Conservation (phyloP, 2,888 invertebrate genomes). For the Sinhomidia bicolor region DNA sequence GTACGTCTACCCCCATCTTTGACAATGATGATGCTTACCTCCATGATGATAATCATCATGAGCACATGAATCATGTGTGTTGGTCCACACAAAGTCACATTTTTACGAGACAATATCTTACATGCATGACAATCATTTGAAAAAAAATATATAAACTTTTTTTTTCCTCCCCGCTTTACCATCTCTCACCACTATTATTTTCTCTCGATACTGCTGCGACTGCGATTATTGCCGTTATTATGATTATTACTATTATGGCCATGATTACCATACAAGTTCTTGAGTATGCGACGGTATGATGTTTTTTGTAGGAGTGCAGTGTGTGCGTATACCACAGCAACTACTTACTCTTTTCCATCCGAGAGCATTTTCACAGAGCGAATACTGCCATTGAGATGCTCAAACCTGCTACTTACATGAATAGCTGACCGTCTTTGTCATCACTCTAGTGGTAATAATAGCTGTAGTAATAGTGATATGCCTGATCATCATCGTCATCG, state of each 20-base stretch:
- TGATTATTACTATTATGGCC: slow-evolving; percentile 66
- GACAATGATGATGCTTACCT: not conserved
- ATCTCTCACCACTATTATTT: slow-evolving; percentile 53
- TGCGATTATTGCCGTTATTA: slow-evolving; percentile 71
- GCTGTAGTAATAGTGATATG: slow-evolving; percentile 62
- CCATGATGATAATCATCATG: not conserved
- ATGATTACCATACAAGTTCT: slow-evolving; percentile 68
- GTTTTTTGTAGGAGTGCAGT: not conserved
- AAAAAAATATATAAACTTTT: too few relatives aligned
- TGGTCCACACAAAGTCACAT: not conserved
- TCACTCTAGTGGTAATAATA: slow-evolving; percentile 59
- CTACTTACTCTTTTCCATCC: too few relatives aligned
- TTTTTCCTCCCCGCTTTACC: too few relatives aligned
- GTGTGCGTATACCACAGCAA: slow-evolving; percentile 27
- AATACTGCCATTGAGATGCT: slow-evolving; percentile 63
- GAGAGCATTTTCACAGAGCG: too few relatives aligned
- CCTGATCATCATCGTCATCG: slow-evolving; percentile 65
- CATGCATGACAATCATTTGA: slow-evolving; percentile 56
- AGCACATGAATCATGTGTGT: not conserved
- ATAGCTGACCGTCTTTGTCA: slow-evolving; percentile 57
- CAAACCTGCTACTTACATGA: slow-evolving; percentile 42
- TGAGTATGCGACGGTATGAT: slow-evolving; percentile 3
- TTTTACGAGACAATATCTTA: slow-evolving; percentile 1
- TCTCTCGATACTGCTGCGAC: slow-evolving; percentile 40
- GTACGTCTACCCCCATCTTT: not conserved